Percentiles rank a stretch among this genome's conserved stretches.
Conservation (phyloP, 30 jellyfish, hydroid and myxozoan species). For the Hydractinia echinata region DNA sequence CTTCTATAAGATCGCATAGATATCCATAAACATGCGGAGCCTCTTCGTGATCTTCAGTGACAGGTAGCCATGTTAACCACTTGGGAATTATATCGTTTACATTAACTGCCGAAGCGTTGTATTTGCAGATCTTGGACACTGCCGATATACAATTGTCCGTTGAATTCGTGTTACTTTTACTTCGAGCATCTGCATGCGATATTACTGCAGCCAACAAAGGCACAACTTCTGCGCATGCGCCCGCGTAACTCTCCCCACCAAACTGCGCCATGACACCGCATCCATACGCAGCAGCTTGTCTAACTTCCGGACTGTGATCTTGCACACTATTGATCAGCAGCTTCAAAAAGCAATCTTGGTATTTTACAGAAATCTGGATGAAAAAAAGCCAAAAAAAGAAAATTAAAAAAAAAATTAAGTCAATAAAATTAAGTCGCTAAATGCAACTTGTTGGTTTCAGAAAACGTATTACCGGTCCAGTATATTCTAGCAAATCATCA, state of each 20-base stretch:
- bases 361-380: slow-evolving; percentile 60
- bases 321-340: slow-evolving; percentile 62
- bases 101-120: slow-evolving; percentile 52
- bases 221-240: slow-evolving; percentile 84
- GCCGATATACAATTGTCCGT: slow-evolving; percentile 97
- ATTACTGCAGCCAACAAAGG: slow-evolving; percentile 87
- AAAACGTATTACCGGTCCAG: slow-evolving; percentile 80
- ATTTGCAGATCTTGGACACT: slow-evolving; percentile 87
- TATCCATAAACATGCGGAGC: slow-evolving; percentile 99
- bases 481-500: slow-evolving; percentile 88
- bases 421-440: not conserved
- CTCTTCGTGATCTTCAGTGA: slow-evolving; percentile 90
- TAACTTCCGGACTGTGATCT: slow-evolving; percentile 92
- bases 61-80: slow-evolving; percentile 98
- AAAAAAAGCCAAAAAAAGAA: not conserved
- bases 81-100: slow-evolving; percentile 72
- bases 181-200: slow-evolving; percentile 77
- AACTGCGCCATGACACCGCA: slow-evolving; percentile 91
- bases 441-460: not conserved
- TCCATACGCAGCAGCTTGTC: slow-evolving; percentile 99
- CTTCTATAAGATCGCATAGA: slow-evolving; percentile 89
- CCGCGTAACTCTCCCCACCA: slow-evolving; percentile 82
- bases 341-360: slow-evolving; percentile 68
- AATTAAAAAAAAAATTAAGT: not conserved
- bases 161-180: slow-evolving; percentile 67